These are phyloP conservation scores for Champsocephalus esox DNA, from an alignment of 2,797 vertebrate species.

Conservation along the genomic window DNA sequence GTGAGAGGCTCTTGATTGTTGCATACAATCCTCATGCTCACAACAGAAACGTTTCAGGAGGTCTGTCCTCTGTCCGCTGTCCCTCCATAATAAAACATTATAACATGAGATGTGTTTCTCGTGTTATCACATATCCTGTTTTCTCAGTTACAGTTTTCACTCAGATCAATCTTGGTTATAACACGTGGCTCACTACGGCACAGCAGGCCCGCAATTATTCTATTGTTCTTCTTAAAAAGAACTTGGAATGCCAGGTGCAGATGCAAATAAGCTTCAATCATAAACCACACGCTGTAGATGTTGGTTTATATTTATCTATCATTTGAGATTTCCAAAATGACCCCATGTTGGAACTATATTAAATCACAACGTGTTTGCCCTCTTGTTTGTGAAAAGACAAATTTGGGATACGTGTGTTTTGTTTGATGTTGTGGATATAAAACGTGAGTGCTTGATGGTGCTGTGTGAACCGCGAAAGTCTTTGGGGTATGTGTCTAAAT, in stretches of 20 bases:
- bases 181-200: conserved; percentile 15
- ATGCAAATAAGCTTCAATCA: conserved; percentile 19
- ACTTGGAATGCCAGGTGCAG: conserved; percentile 29
- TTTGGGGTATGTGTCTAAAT: conserved; percentile 68
- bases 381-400: conserved; percentile 36
- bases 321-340: conserved; percentile 13
- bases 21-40: conserved; percentile 59
- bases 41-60: conserved; percentile 14
- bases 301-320: conserved; percentile 53
- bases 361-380: conserved; percentile 14
- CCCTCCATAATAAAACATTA: conserved; percentile 8
- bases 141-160: conserved; percentile 26
- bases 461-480: conserved; percentile 51
- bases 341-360: conserved; percentile 8
- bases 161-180: conserved; percentile 39
- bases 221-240: neutral
- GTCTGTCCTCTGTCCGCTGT: conserved; percentile 2
- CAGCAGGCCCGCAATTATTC: conserved; percentile 10
- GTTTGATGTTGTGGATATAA: conserved; percentile 24
- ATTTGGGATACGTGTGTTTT: conserved; percentile 12
- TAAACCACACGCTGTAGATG: conserved; percentile 39
- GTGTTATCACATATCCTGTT: conserved; percentile 12
- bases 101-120: too few relatives aligned
- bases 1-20: conserved; percentile 57
- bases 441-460: conserved; percentile 24